These are phyloP conservation scores for Pseudomyrmex cubaensis DNA, from an alignment of 1,140 invertebrate species.

Conservation along the genomic window DNA sequence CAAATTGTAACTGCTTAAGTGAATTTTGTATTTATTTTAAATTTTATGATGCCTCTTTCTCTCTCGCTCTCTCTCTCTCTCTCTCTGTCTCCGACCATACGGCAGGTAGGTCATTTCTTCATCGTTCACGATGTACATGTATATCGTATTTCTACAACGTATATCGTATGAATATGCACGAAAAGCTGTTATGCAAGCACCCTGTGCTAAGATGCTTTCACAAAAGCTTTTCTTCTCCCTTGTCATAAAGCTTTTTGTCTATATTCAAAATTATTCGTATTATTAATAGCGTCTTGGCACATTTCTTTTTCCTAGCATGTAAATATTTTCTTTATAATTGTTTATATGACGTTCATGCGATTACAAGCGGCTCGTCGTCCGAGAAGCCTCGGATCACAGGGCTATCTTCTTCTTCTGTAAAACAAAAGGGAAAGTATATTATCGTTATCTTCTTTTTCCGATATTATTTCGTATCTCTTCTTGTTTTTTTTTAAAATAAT, in stretches of 20 bases:
- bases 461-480: background rate
- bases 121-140: conserved; percentile 54
- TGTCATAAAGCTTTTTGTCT: conserved; percentile 61
- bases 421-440: background rate
- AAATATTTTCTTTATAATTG: conserved; percentile 56
- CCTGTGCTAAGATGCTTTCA: conserved; percentile 60
- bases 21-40: background rate
- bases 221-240: conserved; percentile 59
- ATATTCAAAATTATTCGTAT: conserved; percentile 63
- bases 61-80: too few relatives aligned
- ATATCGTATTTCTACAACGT: conserved; percentile 57
- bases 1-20: background rate
- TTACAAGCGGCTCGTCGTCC: conserved; percentile 96
- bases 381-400: conserved; percentile 96
- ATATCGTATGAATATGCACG: background rate
- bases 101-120: background rate
- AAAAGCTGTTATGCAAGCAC: conserved; percentile 61
- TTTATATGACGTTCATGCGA: conserved; percentile 88
- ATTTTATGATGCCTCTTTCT: too few relatives aligned
- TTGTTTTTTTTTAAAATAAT: background rate
- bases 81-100: conserved; percentile 20
- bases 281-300: conserved; percentile 73
- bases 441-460: background rate
- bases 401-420: conserved; percentile 93
- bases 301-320: conserved; percentile 59